Evolutionary conservation across 2,113 vertebrate species (phyloP), one percentile per base, ranked within the genome.

Genomic region (Hemicordylus capensis): DNA sequence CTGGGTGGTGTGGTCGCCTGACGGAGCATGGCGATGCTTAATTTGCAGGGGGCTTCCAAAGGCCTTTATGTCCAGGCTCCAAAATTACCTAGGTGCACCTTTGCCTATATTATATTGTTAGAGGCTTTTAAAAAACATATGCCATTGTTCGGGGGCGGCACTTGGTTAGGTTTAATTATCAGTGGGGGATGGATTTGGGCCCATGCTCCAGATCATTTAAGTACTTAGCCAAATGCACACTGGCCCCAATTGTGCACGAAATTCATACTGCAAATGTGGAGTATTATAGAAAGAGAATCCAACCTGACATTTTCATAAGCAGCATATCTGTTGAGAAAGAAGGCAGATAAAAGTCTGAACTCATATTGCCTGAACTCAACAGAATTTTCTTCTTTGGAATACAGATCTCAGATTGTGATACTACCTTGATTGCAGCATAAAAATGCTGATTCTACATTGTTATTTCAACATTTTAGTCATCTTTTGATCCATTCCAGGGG

Each of bases 361-460:
- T 39, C 37, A n/a, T 22, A 56, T 44, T 31, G 9, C 12, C 39
- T 67, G 20, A 76, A 59, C 11, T 19, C 28, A 61, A 84, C 22
- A 42, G 17, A 66, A 64, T 42, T 31, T 69, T 69, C 69, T 46
- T 81, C 74, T 28, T 44, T 63, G 76, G 59, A 54, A 19, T 0
- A 0, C 3, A 80, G 0, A 0, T 67, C 17, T 82, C 72, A 74
- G 31, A 48, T 73, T 42, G 19, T 63, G 22, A 31, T 64, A n/a
- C 44, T 51, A 51, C 34, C 28, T 74, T 56, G 64, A 85, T 79
- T 59, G 14, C 54, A 42, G 56, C 64, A 20, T 17, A 54, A 73
- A 80, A 22, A 15, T 80, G 70, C 58, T 86, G 67, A 63, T n/a
- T 74, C 56, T 61, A 31, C 17, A 8, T n/a, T 80, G n/a, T 54